Evolutionary conservation across 2,888 invertebrate species (phyloP).

Genomic region (Achlya flavicornis): DNA sequence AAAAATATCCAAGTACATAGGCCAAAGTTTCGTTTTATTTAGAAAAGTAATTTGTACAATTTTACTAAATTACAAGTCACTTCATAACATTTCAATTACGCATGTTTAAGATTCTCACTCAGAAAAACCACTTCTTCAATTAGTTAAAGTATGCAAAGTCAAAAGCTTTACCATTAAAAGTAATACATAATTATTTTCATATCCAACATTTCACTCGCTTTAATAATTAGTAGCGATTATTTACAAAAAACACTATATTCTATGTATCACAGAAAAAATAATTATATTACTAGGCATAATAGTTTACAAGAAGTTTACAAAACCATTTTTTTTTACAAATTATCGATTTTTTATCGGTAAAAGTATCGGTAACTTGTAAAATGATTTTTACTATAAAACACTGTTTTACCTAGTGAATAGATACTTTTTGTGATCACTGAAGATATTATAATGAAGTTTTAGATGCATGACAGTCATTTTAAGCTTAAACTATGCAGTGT

Average conservation of each 20-base stretch:
- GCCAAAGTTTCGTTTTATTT: conserved; percentile 82
- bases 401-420: not conserved
- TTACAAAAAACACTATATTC: conserved; percentile 74
- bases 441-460: not conserved
- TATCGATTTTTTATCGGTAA: conserved; percentile 4
- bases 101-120: conserved; percentile 22
- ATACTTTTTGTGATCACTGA: not conserved
- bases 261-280: conserved; percentile 84
- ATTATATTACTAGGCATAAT: conserved; percentile 69
- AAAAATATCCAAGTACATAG: conserved; percentile 66
- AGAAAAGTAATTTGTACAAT: conserved; percentile 82
- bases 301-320: conserved; percentile 47
- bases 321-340: conserved; percentile 11
- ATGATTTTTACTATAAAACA: not conserved
- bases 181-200: conserved; percentile 51
- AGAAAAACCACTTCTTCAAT: conserved; percentile 37
- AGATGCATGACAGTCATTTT: too few species aligned
- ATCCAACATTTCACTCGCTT: conserved; percentile 59
- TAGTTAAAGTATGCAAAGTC: conserved; percentile 58
- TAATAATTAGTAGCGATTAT: conserved; percentile 58
- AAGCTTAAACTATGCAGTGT: too few species aligned
- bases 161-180: conserved; percentile 64
- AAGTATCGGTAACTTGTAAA: not conserved
- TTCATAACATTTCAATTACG: conserved; percentile 26
- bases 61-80: conserved; percentile 66